Conservation (phyloP, 2,888 invertebrate species). For the Zaprionus bogoriensis region DNA sequence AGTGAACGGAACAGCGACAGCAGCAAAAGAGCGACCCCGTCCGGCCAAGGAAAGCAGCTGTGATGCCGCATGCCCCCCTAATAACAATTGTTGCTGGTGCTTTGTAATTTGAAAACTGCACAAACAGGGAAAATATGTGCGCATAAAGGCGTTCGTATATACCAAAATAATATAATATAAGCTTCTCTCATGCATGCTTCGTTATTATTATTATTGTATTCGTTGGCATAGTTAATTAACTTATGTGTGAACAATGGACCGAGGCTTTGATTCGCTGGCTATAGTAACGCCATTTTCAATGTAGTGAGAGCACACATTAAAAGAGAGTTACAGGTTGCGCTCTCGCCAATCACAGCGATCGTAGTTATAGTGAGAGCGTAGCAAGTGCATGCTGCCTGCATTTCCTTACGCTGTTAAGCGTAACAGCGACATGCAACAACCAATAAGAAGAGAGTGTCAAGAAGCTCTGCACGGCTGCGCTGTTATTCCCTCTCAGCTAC, state of each 20-base stretch:
- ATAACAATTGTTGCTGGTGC: neutral
- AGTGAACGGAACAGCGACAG: neutral
- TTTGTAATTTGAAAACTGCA: neutral
- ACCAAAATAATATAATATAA: neutral
- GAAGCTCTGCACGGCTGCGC: no score
- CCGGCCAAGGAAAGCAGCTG: neutral
- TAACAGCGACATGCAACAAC: no score
- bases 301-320: no score
- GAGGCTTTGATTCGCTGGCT: no score
- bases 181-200: neutral
- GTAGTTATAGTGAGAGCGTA: no score
- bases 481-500: no score
- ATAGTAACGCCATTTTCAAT: neutral
- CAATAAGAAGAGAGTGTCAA: no score
- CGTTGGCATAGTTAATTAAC: neutral
- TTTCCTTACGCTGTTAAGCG: no score
- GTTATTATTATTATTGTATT: neutral
- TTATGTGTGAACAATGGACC: no score
- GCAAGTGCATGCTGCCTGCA: no score
- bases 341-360: no score
- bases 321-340: no score
- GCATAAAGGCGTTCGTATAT: neutral
- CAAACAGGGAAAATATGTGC: neutral
- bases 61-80: constrained; percentile 7
- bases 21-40: neutral